These are phyloP conservation scores for Venusia cambrica DNA, from an alignment of 2,888 invertebrate genomes.

Conservation along the genomic window DNA sequence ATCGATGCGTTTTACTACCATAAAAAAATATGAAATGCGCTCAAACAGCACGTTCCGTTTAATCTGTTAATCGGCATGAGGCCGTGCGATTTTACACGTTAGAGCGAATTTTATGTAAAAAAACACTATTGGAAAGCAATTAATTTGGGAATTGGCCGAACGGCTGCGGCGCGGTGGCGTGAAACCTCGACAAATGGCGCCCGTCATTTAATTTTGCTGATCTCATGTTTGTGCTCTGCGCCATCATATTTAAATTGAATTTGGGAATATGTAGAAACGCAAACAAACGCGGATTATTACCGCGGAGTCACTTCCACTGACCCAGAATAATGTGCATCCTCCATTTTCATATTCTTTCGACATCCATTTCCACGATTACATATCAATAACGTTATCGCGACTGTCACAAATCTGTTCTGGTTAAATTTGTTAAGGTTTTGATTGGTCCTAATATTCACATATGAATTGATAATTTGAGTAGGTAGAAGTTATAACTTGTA, in stretches of 20 bases:
- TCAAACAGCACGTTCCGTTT: constrained; percentile 19
- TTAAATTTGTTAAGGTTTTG: neutral
- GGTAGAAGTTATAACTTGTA: neutral
- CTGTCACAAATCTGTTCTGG: neutral
- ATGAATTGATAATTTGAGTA: too few species aligned
- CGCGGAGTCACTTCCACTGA: constrained; percentile 40
- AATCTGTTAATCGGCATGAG: constrained; percentile 27
- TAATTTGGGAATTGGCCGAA: constrained; percentile 63
- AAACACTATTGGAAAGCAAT: constrained; percentile 72
- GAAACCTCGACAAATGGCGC: constrained; percentile 65
- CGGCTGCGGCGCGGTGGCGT: constrained; percentile 40
- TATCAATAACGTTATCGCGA: constrained; percentile 15
- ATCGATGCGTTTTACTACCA: too few species aligned
- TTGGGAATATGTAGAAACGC: constrained; percentile 59
- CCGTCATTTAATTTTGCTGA: constrained; percentile 75
- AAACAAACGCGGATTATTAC: constrained; percentile 63
- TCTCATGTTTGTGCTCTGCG: constrained; percentile 70
- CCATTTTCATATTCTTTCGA: constrained; percentile 43
- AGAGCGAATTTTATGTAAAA: constrained; percentile 46
- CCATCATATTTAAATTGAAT: constrained; percentile 79
- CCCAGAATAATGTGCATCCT: constrained; percentile 48
- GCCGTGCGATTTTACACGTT: constrained; percentile 32
- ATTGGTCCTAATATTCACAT: neutral
- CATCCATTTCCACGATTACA: constrained; percentile 35
- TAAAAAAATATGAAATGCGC: constrained; percentile 10